Conservation (phyloP, 2,888 invertebrate genomes). For the Scaptomyza polygonia region DNA sequence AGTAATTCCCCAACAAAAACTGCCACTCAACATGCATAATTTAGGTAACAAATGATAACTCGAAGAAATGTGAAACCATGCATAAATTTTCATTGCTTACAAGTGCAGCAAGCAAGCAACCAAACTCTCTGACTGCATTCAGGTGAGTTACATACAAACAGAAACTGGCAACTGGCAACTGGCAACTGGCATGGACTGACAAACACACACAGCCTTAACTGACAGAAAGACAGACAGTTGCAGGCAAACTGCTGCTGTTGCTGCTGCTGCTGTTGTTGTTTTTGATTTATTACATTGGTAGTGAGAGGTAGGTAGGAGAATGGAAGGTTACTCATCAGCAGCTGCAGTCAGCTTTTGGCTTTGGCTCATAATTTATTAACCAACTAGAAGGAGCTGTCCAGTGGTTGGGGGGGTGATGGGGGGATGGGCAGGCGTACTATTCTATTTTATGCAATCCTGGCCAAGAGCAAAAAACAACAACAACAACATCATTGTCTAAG, state of each 20-base stretch:
- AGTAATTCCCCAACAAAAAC: constrained; percentile 71
- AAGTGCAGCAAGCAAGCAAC: constrained; percentile 37
- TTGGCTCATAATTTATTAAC: constrained; percentile 79
- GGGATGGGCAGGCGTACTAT: too few relatives aligned
- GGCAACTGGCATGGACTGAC: constrained; percentile 21
- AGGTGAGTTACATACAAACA: constrained; percentile 27
- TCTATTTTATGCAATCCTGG: constrained; percentile 5
- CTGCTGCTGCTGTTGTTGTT: constrained; percentile 77
- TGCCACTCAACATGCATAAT: constrained; percentile 78
- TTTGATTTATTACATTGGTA: constrained; percentile 79
- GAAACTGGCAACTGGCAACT: constrained; percentile 16
- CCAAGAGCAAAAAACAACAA: constrained; percentile 13
- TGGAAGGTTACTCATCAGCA: constrained; percentile 68
- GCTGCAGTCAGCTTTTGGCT: constrained; percentile 65
- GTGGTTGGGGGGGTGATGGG: not conserved
- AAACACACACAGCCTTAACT: constrained; percentile 7
- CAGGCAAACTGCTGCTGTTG: constrained; percentile 76
- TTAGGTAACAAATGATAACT: constrained; percentile 80
- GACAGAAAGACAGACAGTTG: constrained; percentile 46
- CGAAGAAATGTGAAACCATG: constrained; percentile 83
- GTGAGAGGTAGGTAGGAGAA: constrained; percentile 9
- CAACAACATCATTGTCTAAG: constrained; percentile 24
- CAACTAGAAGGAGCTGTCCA: constrained; percentile 43
- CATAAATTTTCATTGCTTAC: constrained; percentile 75
- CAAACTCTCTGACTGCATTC: constrained; percentile 34